Evolutionary conservation across 2,113 vertebrate species (phyloP), one percentile per base, ranked within the genome.

Genomic region (Colossoma macropomum): DNA sequence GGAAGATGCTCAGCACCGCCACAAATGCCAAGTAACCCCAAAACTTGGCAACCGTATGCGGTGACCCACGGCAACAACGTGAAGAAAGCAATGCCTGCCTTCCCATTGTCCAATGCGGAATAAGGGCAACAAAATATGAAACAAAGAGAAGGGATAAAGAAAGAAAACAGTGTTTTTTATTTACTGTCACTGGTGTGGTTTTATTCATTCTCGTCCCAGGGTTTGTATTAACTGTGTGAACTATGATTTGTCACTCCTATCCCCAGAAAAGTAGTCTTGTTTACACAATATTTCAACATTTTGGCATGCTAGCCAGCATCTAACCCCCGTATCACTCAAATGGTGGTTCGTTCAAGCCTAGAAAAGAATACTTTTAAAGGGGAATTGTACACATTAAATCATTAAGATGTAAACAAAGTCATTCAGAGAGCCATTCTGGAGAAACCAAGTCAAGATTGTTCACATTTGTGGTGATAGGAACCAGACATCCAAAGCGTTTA

Each of bases 1-100:
- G 93, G 90, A 92, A 93, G 72, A 94, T 96, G 13, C 90, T 95
- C 78, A 92, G 94, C 90, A 95, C 93, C 87, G 95, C 95, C 21
- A 93, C 90, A 85, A 96, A 96, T 0, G 94, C 94, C 0, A 96
- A 96, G 89, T 97, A 96, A 81, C 76, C 56, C 23, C 11, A 11
- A 2, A 27, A 62, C 25, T 9, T 62, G 59, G 11, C 80, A 25
- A 32, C 45, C 52, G 81, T 86, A 83, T 85, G 8, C 11, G n/a
- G 7, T 62, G n/a, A 62, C n/a, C 4, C 25, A 27, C 11, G 10
- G 25, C 59, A 62, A 23, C 56, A 25, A 25, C 11, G 9, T 1
- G 2, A 76, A 77, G 69, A 83, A 71, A 81, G 84, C 84, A 77
- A 80, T 34, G 81, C 68, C 62, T 59, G 59, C 9, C 59, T 4